Evolutionary conservation across 2,113 vertebrate genomes (phyloP).

Genomic region (Phycodurus eques): DNA sequence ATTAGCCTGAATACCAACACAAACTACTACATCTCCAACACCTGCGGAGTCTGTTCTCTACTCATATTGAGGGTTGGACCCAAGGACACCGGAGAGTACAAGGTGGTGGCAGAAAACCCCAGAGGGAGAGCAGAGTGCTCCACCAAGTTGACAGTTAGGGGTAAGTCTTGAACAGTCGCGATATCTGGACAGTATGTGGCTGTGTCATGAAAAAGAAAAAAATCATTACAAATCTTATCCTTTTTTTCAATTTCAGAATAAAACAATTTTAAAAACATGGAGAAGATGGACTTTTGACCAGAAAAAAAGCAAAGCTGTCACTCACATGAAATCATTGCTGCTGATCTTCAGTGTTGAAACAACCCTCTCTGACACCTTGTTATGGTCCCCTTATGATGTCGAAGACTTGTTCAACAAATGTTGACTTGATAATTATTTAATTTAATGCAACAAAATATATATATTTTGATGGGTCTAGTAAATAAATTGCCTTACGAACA

Average conservation of each 20-base stretch:
- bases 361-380: background rate
- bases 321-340: background rate
- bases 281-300: constrained; percentile 19
- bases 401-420: background rate
- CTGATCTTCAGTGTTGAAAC: constrained; percentile 10
- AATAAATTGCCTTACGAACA: background rate
- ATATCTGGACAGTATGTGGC: background rate
- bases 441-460: background rate
- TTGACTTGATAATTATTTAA: background rate
- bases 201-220: background rate
- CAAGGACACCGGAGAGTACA: constrained; percentile 82
- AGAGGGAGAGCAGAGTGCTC: constrained; percentile 77
- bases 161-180: constrained; percentile 49
- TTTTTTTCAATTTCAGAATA: constrained; percentile 61
- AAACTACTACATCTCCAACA: constrained; percentile 78
- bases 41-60: constrained; percentile 88
- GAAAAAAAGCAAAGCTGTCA: constrained; percentile 4
- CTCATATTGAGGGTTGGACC: constrained; percentile 76
- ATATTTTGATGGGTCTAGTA: background rate
- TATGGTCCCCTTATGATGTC: background rate
- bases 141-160: constrained; percentile 82
- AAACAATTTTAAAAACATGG: background rate
- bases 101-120: constrained; percentile 76
- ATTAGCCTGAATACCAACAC: constrained; percentile 78
- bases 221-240: background rate